These are phyloP conservation scores for Spilogale gracilis DNA, from an alignment of 2,113 vertebrate species.

Conservation along the genomic window DNA sequence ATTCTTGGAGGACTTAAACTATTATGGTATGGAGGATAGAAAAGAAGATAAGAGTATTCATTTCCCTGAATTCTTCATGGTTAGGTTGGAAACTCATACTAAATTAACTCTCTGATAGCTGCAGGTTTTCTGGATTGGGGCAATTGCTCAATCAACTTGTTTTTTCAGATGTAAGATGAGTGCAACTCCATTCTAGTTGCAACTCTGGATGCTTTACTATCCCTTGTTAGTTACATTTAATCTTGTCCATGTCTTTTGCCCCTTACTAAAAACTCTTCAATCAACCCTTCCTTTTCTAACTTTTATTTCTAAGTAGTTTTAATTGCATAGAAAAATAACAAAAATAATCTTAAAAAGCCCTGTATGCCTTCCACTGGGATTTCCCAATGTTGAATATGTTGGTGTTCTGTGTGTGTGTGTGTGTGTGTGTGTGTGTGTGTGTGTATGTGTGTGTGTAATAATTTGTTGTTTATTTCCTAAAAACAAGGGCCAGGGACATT, in stretches of 20 bases:
- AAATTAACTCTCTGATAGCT: not conserved
- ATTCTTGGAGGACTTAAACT: not conserved
- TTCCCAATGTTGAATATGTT: not conserved
- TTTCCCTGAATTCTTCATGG: not conserved
- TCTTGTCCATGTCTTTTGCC: not conserved
- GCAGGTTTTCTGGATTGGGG: not conserved
- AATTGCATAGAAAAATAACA: not conserved
- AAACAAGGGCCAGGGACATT: not conserved
- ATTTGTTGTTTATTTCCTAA: not conserved
- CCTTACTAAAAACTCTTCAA: not conserved
- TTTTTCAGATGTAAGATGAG: not conserved
- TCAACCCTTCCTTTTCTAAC: not conserved
- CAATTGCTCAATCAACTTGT: not conserved
- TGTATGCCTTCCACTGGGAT: not conserved
- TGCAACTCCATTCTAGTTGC: not conserved
- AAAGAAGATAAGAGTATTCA: not conserved
- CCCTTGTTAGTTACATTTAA: not conserved
- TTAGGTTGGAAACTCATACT: not conserved
- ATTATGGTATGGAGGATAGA: not conserved
- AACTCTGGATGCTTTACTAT: not conserved
- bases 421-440: not conserved
- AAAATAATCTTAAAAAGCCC: not conserved
- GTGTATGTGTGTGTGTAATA: not conserved
- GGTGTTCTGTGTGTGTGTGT: not conserved
- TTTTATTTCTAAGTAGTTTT: conserved; percentile 13